Evolutionary conservation across 2,888 invertebrate genomes (phyloP).

Genomic region (Brenthis daphne): DNA sequence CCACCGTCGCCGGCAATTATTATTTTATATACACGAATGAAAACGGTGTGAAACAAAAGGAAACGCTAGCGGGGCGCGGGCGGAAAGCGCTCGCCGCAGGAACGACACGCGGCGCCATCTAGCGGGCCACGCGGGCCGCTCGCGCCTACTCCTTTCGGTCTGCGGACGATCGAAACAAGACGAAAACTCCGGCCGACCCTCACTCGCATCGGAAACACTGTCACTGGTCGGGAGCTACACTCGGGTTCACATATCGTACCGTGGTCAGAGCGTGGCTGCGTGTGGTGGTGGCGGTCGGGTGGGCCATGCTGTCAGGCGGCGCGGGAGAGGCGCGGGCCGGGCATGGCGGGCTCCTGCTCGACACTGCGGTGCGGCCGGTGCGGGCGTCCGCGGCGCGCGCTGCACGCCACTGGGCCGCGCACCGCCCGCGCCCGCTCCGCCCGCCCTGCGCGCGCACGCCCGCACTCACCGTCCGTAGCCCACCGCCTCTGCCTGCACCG

Average conservation of each 20-base stretch:
- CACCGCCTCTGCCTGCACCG: slow-evolving; percentile 53
- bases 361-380: slow-evolving; percentile 81
- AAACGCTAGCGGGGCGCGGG: slow-evolving; percentile 73
- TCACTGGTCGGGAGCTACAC: slow-evolving; percentile 60
- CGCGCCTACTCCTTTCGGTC: slow-evolving; percentile 71
- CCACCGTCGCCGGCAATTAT: slow-evolving; percentile 76
- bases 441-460: slow-evolving; percentile 64
- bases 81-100: slow-evolving; percentile 79
- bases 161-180: slow-evolving; percentile 80
- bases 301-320: slow-evolving; percentile 82
- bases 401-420: slow-evolving; percentile 79
- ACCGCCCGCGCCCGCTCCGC: slow-evolving; percentile 61
- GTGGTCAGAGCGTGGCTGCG: slow-evolving; percentile 82
- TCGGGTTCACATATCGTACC: slow-evolving; percentile 58
- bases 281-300: slow-evolving; percentile 80
- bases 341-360: slow-evolving; percentile 81
- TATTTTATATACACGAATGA: slow-evolving; percentile 75
- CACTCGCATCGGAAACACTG: slow-evolving; percentile 66
- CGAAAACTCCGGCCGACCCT: slow-evolving; percentile 66
- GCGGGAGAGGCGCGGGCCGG: slow-evolving; percentile 80
- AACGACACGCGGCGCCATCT: slow-evolving; percentile 79
- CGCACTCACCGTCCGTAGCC: slow-evolving; percentile 49
- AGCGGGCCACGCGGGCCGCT: slow-evolving; percentile 75
- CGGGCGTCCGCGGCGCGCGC: slow-evolving; percentile 81
- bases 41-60: slow-evolving; percentile 73